These are phyloP conservation scores for Petrolisthes manimaculis DNA, from an alignment of 2,888 invertebrate species.

Conservation along the genomic window DNA sequence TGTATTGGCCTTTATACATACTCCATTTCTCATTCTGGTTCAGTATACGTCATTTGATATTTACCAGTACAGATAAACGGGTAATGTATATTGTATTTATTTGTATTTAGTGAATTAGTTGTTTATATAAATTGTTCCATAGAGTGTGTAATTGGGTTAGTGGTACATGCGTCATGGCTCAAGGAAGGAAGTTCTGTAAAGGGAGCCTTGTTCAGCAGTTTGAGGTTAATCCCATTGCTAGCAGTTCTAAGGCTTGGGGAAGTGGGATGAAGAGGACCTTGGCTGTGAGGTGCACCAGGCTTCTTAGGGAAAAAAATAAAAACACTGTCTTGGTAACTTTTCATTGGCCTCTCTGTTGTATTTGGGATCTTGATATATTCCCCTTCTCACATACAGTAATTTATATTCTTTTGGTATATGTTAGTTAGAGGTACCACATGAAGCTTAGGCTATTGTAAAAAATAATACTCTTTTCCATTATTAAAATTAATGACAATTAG, in stretches of 20 bases:
- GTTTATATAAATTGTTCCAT: neutral
- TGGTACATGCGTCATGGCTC: neutral
- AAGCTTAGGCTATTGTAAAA: no score
- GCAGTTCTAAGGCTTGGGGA: constrained; percentile 31
- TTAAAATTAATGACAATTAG: no score
- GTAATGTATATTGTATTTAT: no score
- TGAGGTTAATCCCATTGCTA: constrained; percentile 31
- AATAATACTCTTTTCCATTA: no score
- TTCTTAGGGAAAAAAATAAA: neutral
- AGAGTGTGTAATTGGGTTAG: neutral
- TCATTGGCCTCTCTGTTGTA: neutral
- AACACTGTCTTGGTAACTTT: neutral
- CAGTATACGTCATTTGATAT: no score
- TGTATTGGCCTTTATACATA: no score
- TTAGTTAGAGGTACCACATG: no score
- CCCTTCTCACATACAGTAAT: neutral
- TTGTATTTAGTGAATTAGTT: no score
- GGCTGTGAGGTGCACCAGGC: neutral
- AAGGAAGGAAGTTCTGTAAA: constrained; percentile 6
- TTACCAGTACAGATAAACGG: no score
- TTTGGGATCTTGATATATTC: neutral
- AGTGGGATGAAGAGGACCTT: constrained; percentile 24
- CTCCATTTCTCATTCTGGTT: no score
- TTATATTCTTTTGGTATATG: neutral
- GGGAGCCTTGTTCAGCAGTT: neutral